Percentiles rank a stretch among this genome's conserved stretches.
phyloP scores from a whole-genome alignment of 2,113 vertebrate genomes.

The Paramormyrops kingsleyae region DNA sequence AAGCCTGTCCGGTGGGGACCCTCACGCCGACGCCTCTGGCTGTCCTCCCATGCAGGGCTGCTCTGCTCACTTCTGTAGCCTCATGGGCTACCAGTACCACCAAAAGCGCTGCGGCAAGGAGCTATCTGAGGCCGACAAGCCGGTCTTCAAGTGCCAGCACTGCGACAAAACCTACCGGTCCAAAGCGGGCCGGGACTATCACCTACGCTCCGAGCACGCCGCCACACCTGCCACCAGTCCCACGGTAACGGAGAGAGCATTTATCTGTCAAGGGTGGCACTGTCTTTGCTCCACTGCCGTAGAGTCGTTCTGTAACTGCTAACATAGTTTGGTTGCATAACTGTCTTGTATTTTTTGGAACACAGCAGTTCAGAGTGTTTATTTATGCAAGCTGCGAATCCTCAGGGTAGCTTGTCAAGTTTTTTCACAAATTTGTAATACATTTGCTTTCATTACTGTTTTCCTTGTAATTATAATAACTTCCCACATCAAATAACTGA shows the following conservation, averaged over 20 bases:
- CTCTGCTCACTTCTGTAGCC: constrained; percentile 83
- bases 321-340: neutral
- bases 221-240: constrained; percentile 36
- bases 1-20: neutral
- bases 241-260: constrained; percentile 4
- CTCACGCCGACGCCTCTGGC: neutral
- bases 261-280: neutral
- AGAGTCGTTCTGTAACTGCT: neutral
- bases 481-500: neutral
- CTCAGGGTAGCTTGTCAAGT: neutral
- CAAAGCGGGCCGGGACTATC: constrained; percentile 88
- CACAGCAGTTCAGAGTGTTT: neutral
- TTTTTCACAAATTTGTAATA: neutral
- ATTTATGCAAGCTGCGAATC: neutral
- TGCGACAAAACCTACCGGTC: constrained; percentile 87
- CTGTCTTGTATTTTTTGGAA: neutral
- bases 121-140: constrained; percentile 71
- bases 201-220: constrained; percentile 78
- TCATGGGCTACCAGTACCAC: constrained; percentile 97
- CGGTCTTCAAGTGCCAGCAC: constrained; percentile 78
- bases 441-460: neutral
- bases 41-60: constrained; percentile 66
- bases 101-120: constrained; percentile 85
- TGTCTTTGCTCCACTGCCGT: neutral
- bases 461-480: neutral